Conservation (phyloP, 2,797 vertebrate species). For the Lagodon rhomboides region DNA sequence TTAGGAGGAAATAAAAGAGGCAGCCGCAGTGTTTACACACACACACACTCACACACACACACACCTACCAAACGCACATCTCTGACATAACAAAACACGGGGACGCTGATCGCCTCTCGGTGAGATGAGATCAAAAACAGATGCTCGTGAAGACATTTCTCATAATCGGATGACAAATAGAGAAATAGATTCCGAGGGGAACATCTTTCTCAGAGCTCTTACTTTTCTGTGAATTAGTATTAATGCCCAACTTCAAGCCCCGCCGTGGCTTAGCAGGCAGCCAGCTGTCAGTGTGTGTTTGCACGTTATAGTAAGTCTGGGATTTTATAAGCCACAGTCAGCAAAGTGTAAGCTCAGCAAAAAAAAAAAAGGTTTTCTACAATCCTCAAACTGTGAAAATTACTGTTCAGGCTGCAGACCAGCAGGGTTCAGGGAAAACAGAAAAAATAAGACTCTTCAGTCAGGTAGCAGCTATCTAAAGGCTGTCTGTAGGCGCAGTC, state of each 20-base stretch:
- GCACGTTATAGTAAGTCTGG: conserved; percentile 10
- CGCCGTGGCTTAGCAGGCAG: conserved; percentile 21
- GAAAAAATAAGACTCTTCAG: neutral
- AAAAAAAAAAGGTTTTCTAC: conserved; percentile 10
- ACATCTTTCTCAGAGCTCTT: conserved; percentile 2
- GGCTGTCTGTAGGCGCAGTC: neutral
- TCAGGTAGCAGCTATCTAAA: neutral
- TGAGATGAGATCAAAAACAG: neutral
- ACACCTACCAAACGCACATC: conserved; percentile 30
- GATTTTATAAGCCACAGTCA: conserved; percentile 13
- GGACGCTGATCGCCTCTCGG: neutral
- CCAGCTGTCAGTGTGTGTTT: conserved; percentile 39
- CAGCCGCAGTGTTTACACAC: conserved; percentile 8
- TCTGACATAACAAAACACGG: neutral
- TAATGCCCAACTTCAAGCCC: conserved; percentile 9
- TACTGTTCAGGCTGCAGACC: neutral
- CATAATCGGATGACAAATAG: neutral
- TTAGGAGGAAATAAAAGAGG: conserved; percentile 28
- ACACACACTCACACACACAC: conserved; percentile 22
- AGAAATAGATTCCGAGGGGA: neutral
- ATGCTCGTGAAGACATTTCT: neutral
- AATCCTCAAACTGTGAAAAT: conserved; percentile 38
- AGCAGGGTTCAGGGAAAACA: neutral
- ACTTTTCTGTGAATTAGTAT: conserved; percentile 11
- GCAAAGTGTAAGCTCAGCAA: conserved; percentile 25